A percentile compares a stretch with the other conserved stretches of the same genome.
Conservation (phyloP, 2,113 vertebrate genomes). For the Scytalopus superciliaris region DNA sequence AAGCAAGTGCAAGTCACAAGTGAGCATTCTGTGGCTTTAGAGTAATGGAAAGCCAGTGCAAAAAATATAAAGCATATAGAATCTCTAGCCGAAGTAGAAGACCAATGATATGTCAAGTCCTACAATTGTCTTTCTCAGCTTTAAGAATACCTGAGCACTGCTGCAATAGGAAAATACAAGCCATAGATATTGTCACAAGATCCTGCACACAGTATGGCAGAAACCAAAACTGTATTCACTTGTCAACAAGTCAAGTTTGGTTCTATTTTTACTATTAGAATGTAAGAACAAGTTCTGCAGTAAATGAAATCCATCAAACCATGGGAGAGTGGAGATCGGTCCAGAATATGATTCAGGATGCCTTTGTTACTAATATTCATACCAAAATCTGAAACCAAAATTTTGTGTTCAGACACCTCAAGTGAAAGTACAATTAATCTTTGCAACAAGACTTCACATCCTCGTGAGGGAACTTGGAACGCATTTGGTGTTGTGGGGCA, state of each 20-base stretch:
- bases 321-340: neutral
- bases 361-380: neutral
- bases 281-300: neutral
- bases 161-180: conserved; percentile 32
- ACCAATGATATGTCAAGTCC: neutral
- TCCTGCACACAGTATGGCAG: neutral
- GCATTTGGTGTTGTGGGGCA: neutral
- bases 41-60: neutral
- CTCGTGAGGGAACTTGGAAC: neutral
- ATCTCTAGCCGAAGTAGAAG: neutral
- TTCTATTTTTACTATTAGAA: conserved; percentile 15
- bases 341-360: neutral
- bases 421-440: neutral
- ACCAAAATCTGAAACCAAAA: neutral
- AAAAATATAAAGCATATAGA: neutral
- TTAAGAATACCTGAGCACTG: conserved; percentile 18
- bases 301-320: conserved; percentile 14
- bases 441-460: neutral
- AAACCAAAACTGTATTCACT: neutral
- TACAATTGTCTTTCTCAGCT: neutral
- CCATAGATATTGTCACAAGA: neutral
- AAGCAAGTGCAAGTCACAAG: neutral
- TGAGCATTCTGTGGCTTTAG: neutral
- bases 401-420: neutral
- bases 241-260: neutral